phyloP scores from a whole-genome alignment of 2,113 vertebrate genomes.

The Mesitornis unicolor region DNA sequence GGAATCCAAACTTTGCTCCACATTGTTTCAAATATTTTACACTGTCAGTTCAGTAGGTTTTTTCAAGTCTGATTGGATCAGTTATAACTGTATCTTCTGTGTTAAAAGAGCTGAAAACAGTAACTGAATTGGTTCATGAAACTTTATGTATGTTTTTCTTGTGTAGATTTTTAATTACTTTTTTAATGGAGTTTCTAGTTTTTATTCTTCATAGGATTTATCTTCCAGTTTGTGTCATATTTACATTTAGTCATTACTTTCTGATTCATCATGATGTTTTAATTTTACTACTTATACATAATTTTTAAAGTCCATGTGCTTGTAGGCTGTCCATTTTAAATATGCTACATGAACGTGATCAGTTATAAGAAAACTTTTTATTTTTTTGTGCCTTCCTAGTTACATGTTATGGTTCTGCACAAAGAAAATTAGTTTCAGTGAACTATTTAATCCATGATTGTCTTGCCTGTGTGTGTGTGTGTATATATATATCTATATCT shows the following conservation, averaged over 20 bases:
- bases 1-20: background rate
- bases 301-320: background rate
- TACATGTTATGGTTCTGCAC: background rate
- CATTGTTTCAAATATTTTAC: background rate
- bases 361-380: background rate
- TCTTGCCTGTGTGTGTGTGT: background rate
- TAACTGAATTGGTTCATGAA: conserved; percentile 35
- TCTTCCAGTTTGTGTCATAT: background rate
- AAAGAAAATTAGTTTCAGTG: conserved; percentile 5
- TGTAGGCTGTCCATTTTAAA: background rate
- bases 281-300: background rate
- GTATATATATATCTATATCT: background rate
- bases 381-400: background rate
- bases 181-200: background rate
- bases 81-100: background rate
- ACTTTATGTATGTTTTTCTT: background rate
- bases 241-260: background rate
- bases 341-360: background rate
- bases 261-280: background rate
- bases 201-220: background rate
- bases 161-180: background rate
- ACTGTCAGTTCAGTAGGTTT: background rate
- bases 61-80: background rate
- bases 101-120: background rate
- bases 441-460: background rate